Conservation (phyloP, 2,113 vertebrate genomes). For the Chloroceryle aenea region DNA sequence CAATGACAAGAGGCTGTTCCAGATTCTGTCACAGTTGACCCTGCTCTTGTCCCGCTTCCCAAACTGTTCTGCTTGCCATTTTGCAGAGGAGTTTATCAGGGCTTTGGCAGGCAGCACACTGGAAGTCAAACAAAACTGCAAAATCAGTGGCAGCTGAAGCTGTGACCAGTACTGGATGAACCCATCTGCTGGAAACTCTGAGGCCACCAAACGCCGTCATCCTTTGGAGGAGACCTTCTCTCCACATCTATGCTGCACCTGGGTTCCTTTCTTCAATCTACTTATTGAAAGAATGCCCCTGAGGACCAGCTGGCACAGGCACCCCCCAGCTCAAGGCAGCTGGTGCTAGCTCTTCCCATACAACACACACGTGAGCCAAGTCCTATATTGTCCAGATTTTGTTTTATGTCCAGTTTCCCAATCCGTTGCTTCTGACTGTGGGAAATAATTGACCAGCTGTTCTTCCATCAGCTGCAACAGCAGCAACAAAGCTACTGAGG, state of each 20-base stretch:
- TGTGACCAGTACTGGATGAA: accelerated
- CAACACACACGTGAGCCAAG: neutral
- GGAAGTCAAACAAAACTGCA: neutral
- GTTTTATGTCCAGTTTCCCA: neutral
- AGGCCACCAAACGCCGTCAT: neutral
- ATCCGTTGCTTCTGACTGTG: neutral
- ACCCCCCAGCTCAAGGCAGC: neutral
- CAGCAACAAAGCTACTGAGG: neutral
- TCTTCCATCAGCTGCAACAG: neutral
- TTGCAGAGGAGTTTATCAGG: neutral
- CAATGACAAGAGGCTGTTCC: neutral
- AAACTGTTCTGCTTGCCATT: neutral
- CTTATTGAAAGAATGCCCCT: neutral
- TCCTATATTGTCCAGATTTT: neutral
- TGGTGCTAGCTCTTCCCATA: neutral
- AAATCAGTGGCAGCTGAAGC: neutral
- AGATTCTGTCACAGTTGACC: neutral
- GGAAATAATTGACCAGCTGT: conserved; percentile 24
- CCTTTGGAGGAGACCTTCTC: neutral
- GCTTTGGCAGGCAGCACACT: neutral
- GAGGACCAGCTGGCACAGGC: neutral
- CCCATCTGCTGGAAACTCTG: neutral
- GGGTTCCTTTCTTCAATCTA: neutral
- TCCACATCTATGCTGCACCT: neutral
- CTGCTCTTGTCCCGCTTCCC: neutral